phyloP scores from a whole-genome alignment of 92 coral and sea anemone genomes.

The Epizoanthus illoricatus region DNA sequence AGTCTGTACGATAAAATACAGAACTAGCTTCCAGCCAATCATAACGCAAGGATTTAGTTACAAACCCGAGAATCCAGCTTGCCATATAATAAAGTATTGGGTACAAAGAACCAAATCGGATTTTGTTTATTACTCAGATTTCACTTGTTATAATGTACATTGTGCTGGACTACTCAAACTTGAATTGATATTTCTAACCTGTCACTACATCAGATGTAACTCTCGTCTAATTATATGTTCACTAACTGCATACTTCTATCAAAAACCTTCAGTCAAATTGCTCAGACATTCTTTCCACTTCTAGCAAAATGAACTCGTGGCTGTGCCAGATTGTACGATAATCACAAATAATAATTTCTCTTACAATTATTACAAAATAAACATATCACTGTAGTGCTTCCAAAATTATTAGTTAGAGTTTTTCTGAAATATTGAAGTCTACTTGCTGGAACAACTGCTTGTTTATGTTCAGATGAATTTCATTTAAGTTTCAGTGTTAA shows the following conservation, averaged over 20 bases:
- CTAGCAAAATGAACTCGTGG: conserved; percentile 1
- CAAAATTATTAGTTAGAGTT: neutral
- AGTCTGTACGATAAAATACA: too few species aligned
- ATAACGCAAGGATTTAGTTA: too few species aligned
- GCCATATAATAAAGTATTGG: too few species aligned
- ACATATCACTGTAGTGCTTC: neutral
- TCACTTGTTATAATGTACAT: neutral
- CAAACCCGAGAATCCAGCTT: too few species aligned
- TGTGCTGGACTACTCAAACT: neutral
- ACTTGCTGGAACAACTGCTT: too few species aligned
- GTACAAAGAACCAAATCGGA: conserved; percentile 25
- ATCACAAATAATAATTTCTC: neutral
- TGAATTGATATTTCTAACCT: neutral
- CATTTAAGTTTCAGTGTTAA: too few species aligned
- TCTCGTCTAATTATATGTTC: neutral
- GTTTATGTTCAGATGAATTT: too few species aligned
- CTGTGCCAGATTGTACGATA: neutral
- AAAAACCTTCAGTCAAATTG: neutral
- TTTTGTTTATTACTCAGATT: neutral
- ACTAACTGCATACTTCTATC: neutral
- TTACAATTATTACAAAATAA: neutral
- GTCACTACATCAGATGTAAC: neutral
- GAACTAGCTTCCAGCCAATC: too few species aligned
- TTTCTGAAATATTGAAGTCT: too few species aligned
- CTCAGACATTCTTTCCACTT: neutral